phyloP scores from a whole-genome alignment of 2,888 invertebrate species.

The Malachius bipustulatus region DNA sequence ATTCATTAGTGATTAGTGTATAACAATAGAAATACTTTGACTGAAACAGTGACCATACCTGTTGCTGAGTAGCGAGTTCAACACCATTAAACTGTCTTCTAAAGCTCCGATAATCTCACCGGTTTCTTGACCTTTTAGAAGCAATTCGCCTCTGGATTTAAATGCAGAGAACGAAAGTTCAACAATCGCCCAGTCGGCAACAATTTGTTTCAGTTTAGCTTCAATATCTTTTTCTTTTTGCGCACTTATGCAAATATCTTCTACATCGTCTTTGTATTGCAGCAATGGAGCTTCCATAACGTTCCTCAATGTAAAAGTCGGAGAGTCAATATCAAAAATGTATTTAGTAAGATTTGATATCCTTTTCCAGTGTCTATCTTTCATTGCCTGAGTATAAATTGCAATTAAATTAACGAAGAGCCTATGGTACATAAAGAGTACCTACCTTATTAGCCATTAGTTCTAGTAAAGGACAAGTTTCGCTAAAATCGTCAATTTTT shows the following conservation, averaged over 20 bases:
- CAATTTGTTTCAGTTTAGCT: conserved; percentile 70
- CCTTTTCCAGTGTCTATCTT: conserved; percentile 41
- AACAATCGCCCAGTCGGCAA: conserved; percentile 67
- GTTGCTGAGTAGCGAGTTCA: conserved; percentile 75
- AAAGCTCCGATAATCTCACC: conserved; percentile 63
- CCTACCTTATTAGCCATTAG: conserved; percentile 70
- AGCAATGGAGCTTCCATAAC: conserved; percentile 78
- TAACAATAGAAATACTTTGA: too few relatives aligned
- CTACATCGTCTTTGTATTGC: conserved; percentile 74
- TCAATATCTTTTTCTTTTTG: conserved; percentile 86
- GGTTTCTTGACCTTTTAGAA: conserved; percentile 65
- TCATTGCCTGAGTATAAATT: conserved; percentile 48
- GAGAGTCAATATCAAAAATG: conserved; percentile 66
- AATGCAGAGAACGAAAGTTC: conserved; percentile 61
- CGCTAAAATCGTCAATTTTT: conserved; percentile 84
- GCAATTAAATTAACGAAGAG: background rate
- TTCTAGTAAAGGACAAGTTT: conserved; percentile 74
- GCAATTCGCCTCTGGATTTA: conserved; percentile 70
- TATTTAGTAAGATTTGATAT: conserved; percentile 48
- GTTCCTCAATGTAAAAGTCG: conserved; percentile 64
- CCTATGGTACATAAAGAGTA: background rate
- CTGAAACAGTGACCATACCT: conserved; percentile 39
- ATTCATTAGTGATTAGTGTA: background rate
- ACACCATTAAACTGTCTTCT: conserved; percentile 79
- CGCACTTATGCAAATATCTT: conserved; percentile 84